Evolutionary conservation across 23 tunicate genomes (phyloP), one percentile per base, ranked within the genome.

Genomic region (Trididemnum miniatum): DNA sequence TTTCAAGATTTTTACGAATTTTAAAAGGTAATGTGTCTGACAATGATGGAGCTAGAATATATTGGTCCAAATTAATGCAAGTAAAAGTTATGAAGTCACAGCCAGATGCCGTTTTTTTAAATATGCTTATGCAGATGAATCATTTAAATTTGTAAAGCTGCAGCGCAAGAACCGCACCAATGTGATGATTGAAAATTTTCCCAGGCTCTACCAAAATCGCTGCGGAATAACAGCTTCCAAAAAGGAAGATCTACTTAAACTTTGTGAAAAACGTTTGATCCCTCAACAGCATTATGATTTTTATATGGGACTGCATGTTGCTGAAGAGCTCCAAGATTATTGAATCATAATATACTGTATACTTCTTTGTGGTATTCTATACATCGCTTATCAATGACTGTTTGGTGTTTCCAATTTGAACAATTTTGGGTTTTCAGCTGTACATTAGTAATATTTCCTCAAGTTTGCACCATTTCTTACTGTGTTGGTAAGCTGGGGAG

Each of bases 41-140:
- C n/a, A 60, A 79, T 34, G 51, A 18, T 24, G 83, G 71, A 59
- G 71, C 59, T 3, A 79, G 59, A 34, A 3, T 79, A 4, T 79
- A 79, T 22, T 79, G 83, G 71, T 59, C 83, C 34, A 79, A 79
- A 35, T 5, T 79, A 0, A 79, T 62, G 83, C 35, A 29, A 35
- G 7, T 59, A 35, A 79, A 79, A 32, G 35, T 79, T 33, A 31
- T 31, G 15, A 79, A 79, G 33, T 25, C 34, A 59, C 33, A 59
- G 26, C 83, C 71, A 22, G 69, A 52, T 2, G 18, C 20, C 9
- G 59, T 31, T 29, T 79, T 32, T 31, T 59, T 35, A 59, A 79
- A 57, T 79, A 59, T 71, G 59, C 29, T 34, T 79, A 79, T 27
- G 5, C 71, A 18, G 71, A 62, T 9, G 26, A 79, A 59, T 62